A percentile compares a stretch with the other conserved stretches of the same genome.
Conservation (phyloP, 2,888 invertebrate genomes). For the Pristionchus exspectatus region DNA sequence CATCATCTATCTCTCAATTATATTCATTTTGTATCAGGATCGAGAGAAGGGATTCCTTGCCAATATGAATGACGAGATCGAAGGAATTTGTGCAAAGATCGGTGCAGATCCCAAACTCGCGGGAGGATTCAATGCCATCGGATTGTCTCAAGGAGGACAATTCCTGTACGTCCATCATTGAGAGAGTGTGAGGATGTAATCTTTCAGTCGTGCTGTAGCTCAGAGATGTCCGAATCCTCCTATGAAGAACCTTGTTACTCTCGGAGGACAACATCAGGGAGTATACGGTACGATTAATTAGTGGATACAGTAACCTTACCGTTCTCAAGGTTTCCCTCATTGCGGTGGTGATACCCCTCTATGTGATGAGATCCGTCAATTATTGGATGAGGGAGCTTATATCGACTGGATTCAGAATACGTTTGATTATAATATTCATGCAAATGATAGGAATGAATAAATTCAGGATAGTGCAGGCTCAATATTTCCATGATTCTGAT, state of each 20-base stretch:
- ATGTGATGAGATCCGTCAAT: slow-evolving; percentile 86
- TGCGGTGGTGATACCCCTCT: slow-evolving; percentile 85
- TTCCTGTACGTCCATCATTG: slow-evolving; percentile 87
- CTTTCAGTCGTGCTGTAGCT: slow-evolving; percentile 89
- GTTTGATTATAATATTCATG: slow-evolving; percentile 56
- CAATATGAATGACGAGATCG: slow-evolving; percentile 81
- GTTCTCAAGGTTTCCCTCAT: slow-evolving; percentile 86
- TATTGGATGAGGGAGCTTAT: slow-evolving; percentile 91
- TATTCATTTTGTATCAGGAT: slow-evolving; percentile 78
- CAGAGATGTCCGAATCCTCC: slow-evolving; percentile 91
- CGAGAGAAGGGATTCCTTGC: slow-evolving; percentile 81
- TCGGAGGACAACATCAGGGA: slow-evolving; percentile 98
- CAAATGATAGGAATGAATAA: not conserved
- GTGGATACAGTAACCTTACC: not conserved
- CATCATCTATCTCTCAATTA: no score
- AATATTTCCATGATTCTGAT: slow-evolving; percentile 98
- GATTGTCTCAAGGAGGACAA: slow-evolving; percentile 97
- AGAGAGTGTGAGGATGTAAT: not conserved
- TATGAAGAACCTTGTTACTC: slow-evolving; percentile 90
- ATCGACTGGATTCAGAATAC: slow-evolving; percentile 72
- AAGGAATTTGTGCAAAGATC: slow-evolving; percentile 85
- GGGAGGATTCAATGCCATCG: slow-evolving; percentile 93
- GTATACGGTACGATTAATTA: slow-evolving; percentile 69
- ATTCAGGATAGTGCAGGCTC: slow-evolving; percentile 87
- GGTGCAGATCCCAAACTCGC: slow-evolving; percentile 84